These are phyloP conservation scores for Helarctos malayanus DNA, from an alignment of 2,797 vertebrate species.

Conservation along the genomic window DNA sequence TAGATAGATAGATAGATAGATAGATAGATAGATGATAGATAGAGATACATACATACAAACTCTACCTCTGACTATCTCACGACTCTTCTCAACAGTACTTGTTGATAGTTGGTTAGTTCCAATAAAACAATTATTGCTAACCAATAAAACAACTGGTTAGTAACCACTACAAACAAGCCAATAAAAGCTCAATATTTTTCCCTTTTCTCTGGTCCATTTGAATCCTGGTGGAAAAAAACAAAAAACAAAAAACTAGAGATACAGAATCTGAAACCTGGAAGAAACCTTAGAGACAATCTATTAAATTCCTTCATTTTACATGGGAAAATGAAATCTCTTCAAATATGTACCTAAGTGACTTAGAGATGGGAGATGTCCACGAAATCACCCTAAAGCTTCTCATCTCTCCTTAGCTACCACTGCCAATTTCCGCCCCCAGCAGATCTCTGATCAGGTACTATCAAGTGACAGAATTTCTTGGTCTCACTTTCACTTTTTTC, in stretches of 20 bases:
- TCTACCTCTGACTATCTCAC: neutral
- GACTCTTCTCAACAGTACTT: neutral
- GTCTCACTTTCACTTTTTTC: neutral
- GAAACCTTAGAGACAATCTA: neutral
- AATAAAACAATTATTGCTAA: constrained; percentile 32
- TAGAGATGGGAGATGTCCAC: neutral
- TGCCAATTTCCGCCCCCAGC: neutral
- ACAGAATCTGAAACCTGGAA: neutral
- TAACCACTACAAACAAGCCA: neutral
- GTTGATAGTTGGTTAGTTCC: neutral
- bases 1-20: neutral
- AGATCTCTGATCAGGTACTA: neutral
- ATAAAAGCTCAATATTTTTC: neutral
- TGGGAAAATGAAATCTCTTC: neutral
- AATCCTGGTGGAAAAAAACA: neutral
- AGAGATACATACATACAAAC: neutral
- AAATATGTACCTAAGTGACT: neutral
- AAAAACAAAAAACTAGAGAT: neutral
- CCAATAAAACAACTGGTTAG: constrained; percentile 5
- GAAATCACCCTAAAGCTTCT: neutral
- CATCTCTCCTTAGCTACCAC: neutral
- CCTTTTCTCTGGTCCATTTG: constrained; percentile 6
- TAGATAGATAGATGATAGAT: neutral
- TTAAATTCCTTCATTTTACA: neutral
- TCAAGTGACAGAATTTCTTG: neutral